Evolutionary conservation across 2,113 vertebrate species (phyloP), one percentile per base, ranked within the genome.

Genomic region (Phaethornis superciliosus): DNA sequence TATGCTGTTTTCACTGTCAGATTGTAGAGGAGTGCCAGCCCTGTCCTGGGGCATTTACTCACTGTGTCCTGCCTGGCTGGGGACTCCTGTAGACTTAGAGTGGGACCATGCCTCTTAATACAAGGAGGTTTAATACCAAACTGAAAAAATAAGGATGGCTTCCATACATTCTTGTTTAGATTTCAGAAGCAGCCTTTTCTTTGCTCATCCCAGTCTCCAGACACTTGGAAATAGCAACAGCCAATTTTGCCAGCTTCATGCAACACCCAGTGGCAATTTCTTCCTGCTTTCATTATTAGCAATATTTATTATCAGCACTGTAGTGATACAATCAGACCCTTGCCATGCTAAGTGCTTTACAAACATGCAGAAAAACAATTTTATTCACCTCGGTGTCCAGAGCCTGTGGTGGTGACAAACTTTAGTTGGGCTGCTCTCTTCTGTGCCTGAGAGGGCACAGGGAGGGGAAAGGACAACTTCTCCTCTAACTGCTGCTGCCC

Each of bases 201-300:
- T 58, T 88, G 68, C 83, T 84, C 60, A 49, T 75, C 74, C 52
- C 62, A 32, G 0, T 44, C 44, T 46, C 62, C 49, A 5, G 6
- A 6, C 1, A 26, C 37, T 67, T 49, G 44, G 77, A 70, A 77
- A 67, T 26, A 83, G 63, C 46, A 18, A 10, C 2, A 71, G 26
- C 26, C 32, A 42, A 6, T 55, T 90, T 59, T 63, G 46, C 49
- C 51, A 13, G 65, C 70, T 59, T 72, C 37, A 22, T 42, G 32
- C 55, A 90, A 51, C 46, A 68, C 37, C 51, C 70, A 83, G 42
- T 42, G 81, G 33, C 15, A 70, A 55, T 71, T 89, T 65, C 68
- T 77, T 83, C 64, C 85, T 75, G 17, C 30, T 93, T 90, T 90
- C 47, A 8, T 59, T 88, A 90, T 90, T 81, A 81, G 28, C 72